Evolutionary conservation across 2,113 vertebrate genomes (phyloP).

Genomic region (Protobothrops flavoviridis): DNA sequence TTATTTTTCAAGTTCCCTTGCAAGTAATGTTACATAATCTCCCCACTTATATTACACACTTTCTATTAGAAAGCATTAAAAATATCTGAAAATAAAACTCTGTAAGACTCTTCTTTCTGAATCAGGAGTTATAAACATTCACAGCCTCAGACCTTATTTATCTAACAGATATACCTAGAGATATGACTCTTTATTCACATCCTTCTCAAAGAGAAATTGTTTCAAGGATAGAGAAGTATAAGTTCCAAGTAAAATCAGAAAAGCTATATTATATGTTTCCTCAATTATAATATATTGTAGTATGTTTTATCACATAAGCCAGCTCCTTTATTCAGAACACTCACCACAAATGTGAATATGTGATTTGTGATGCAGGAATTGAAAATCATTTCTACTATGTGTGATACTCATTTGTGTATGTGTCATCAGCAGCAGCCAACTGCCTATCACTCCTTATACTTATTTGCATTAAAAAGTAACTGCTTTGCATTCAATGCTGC

Average conservation of each 20-base stretch:
- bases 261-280: neutral
- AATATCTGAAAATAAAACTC: neutral
- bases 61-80: neutral
- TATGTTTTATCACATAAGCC: neutral
- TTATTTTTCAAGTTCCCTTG: neutral
- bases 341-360: neutral
- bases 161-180: neutral
- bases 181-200: neutral
- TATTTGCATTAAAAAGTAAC: slow-evolving; percentile 20
- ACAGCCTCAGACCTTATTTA: neutral
- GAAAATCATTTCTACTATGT: slow-evolving; percentile 3
- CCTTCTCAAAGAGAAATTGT: neutral
- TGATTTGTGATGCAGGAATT: neutral
- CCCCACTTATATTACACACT: neutral
- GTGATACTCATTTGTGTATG: neutral
- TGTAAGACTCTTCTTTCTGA: neutral
- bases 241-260: neutral
- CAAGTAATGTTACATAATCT: neutral
- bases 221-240: neutral
- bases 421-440: neutral
- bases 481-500: slow-evolving; percentile 13
- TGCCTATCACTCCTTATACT: slow-evolving; percentile 3
- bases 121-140: neutral
- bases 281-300: neutral
- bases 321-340: neutral